Percentiles rank a stretch among this genome's conserved stretches.
Evolutionary conservation across 2,113 vertebrate species (phyloP).

Genomic region (Heliornis fulica): DNA sequence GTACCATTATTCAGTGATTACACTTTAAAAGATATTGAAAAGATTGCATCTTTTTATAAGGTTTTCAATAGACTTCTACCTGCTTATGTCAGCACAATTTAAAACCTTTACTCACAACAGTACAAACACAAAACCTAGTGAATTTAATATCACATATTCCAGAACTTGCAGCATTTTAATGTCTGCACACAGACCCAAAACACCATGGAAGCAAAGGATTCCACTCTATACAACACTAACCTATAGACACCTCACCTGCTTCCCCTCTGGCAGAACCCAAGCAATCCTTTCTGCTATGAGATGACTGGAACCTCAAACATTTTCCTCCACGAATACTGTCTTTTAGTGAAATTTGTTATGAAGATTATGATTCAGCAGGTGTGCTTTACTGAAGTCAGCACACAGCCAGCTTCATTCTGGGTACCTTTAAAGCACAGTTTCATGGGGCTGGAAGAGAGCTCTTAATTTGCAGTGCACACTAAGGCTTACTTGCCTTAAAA

Average conservation of each 20-base stretch:
- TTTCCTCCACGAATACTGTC: not conserved
- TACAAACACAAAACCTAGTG: not conserved
- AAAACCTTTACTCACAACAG: not conserved
- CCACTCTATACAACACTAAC: not conserved
- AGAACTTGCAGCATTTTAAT: not conserved
- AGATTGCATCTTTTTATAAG: not conserved
- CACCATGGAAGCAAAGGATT: not conserved
- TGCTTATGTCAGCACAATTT: not conserved
- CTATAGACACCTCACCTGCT: not conserved
- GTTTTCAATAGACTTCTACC: not conserved
- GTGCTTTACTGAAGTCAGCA: not conserved
- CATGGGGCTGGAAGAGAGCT: slow-evolving; percentile 21
- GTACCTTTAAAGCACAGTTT: not conserved
- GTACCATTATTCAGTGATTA: not conserved
- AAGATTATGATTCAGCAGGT: not conserved
- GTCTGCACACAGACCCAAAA: not conserved
- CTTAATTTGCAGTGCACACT: slow-evolving; percentile 40
- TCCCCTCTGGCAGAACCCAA: not conserved
- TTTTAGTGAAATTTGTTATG: not conserved
- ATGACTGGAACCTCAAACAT: not conserved
- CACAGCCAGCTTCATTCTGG: not conserved
- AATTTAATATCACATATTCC: not conserved
- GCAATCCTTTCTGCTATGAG: rapidly evolving
- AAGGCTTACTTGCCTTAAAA: slow-evolving; percentile 39
- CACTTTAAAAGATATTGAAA: not conserved